Base-by-base conservation (phyloP, 2,888 invertebrate genomes). In the Buathra laborator region DNA sequence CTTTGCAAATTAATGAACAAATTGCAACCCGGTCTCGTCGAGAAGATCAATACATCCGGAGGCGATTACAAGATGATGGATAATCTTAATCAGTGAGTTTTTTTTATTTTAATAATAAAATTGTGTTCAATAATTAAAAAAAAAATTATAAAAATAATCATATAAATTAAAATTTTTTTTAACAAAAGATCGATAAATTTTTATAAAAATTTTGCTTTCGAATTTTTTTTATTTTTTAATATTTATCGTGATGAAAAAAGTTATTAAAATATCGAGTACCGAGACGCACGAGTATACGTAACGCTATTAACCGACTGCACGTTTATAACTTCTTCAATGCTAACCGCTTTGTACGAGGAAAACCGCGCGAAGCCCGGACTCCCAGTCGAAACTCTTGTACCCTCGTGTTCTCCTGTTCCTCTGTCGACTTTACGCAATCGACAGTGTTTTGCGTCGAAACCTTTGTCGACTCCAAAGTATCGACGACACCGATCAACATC, bases 51-150 rank as follows among this genome's bases (percentile, higher is more conserved):
- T 94, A 95, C 96, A 37, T 96, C 96, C 0, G 97, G 97, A 7
- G 98, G 98, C 4, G 98, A 98, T 91, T 99, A 99, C 95, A 99
- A 98, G 93, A 97, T 98, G 95, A 99, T 99, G 98, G 99, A 99
- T 93, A 99, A 99, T 93, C 97, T 99, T 85, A 97, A 96, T 94
- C 97, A 97, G 97, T 99, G 93, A 95, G 97, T 96, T 46, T 86
- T 71, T 71, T 68, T 44, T 14, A 67, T 48, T 5, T 37, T 37
- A 37, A 37, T 9, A 37, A 9, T 37, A 7, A 7, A 37, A 24
- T 24, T 24, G 2, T 3, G 24, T 24, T 3, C 0, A 24, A 24
- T 24, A 24, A 24, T 24, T 24, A 3, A 24, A 24, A 24, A 3
- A 24, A 0, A 1, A 24, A 24, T 24, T 24, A 24, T 24, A 24